These are phyloP conservation scores for Papilio gigon DNA, from an alignment of 2,888 invertebrate species.

Conservation along the genomic window DNA sequence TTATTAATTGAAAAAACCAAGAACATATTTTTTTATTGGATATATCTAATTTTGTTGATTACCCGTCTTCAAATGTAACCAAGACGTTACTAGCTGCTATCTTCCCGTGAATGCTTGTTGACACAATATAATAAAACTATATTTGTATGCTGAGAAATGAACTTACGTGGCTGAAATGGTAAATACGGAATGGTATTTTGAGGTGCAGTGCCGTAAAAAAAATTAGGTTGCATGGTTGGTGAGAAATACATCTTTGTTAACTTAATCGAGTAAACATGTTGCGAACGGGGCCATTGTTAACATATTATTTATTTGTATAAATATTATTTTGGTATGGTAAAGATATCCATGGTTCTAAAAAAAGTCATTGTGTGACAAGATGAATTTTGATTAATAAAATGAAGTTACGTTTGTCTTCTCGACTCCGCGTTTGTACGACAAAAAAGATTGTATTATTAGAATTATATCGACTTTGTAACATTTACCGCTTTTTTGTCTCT, in stretches of 20 bases:
- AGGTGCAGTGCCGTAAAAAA: constrained; percentile 47
- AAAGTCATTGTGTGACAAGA: constrained; percentile 25
- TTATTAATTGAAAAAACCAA: neutral
- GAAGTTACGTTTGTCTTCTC: constrained; percentile 16
- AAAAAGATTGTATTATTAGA: neutral
- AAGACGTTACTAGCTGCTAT: neutral
- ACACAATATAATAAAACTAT: no score
- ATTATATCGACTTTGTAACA: neutral
- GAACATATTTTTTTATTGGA: no score
- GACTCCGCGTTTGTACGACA: neutral
- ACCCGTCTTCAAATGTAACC: neutral
- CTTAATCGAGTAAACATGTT: neutral
- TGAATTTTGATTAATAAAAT: constrained; percentile 16
- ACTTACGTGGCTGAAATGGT: constrained; percentile 44
- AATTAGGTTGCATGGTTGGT: constrained; percentile 62
- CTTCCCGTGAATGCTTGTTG: no score
- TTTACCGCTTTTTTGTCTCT: neutral
- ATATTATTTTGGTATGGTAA: constrained; percentile 36
- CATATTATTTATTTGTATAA: constrained; percentile 39
- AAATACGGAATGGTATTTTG: constrained; percentile 38
- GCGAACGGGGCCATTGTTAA: constrained; percentile 39
- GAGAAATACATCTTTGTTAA: constrained; percentile 21
- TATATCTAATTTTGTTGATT: no score
- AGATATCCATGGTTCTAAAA: constrained; percentile 36
- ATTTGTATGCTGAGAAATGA: neutral